phyloP scores from a whole-genome alignment of 1,140 invertebrate genomes.

The Phymastichus coffea region DNA sequence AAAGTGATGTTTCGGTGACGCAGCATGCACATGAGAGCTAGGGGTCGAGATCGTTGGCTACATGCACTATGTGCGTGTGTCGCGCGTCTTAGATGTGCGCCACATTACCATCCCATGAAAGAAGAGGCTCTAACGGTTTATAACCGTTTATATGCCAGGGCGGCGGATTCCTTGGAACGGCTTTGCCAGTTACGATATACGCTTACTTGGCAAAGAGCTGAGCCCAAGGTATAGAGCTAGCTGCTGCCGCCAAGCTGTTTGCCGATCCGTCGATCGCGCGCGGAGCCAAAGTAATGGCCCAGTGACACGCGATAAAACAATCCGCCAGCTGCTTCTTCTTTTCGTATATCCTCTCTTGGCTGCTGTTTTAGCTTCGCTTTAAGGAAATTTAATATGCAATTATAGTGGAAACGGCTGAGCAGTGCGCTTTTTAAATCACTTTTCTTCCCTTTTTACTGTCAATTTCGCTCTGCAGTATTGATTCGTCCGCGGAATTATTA shows the following conservation, averaged over 20 bases:
- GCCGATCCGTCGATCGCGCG: conserved; percentile 15
- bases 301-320: conserved; percentile 27
- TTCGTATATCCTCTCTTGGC: not conserved
- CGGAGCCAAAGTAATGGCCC: conserved; percentile 16
- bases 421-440: too few species aligned
- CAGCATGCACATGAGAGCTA: too few species aligned
- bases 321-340: conserved; percentile 7
- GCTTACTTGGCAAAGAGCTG: conserved; percentile 24
- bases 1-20: too few species aligned
- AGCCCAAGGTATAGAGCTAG: too few species aligned
- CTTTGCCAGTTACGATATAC: conserved; percentile 28
- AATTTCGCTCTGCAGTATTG: too few species aligned
- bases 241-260: conserved; percentile 5
- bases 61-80: too few species aligned
- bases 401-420: not conserved
- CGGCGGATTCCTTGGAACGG: conserved; percentile 26
- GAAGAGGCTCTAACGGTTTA: conserved; percentile 20
- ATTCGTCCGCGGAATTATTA: too few species aligned
- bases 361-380: not conserved
- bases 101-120: conserved; percentile 7
- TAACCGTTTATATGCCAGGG: conserved; percentile 29
- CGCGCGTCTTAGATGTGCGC: not conserved
- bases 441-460: too few species aligned
- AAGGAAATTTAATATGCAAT: not conserved
- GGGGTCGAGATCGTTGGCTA: too few species aligned